Conservation (phyloP, 2,888 invertebrate species). For the Nomada hirtipes region DNA sequence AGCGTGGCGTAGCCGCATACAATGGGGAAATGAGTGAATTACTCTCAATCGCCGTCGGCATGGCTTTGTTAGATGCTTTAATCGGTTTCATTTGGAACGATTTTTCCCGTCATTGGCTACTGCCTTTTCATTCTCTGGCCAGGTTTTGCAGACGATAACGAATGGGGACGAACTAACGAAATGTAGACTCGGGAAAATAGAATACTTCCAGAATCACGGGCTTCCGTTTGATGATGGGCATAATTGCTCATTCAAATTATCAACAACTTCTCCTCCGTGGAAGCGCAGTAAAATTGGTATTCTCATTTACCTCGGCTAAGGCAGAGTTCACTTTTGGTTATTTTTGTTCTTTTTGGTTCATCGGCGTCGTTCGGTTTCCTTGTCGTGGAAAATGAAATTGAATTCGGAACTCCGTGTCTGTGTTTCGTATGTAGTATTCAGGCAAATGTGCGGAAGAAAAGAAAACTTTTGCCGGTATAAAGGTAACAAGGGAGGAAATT, state of each 20-base stretch:
- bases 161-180: not conserved
- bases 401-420: not conserved
- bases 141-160: constrained; percentile 2
- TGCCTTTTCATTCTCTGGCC: constrained; percentile 14
- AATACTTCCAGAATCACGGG: not conserved
- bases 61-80: constrained; percentile 64
- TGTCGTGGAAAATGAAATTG: not conserved
- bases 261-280: not conserved
- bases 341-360: not conserved
- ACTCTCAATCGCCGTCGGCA: constrained; percentile 56
- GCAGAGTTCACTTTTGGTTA: not conserved
- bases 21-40: constrained; percentile 69
- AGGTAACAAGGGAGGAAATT: too few relatives aligned
- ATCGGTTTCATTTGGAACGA: constrained; percentile 57
- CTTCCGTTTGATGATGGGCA: not conserved
- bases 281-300: not conserved
- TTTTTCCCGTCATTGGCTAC: constrained; percentile 38
- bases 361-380: not conserved
- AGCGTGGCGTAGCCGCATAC: constrained; percentile 33
- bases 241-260: constrained; percentile 1
- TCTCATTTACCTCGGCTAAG: not conserved
- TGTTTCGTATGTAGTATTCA: not conserved
- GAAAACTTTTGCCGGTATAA: too few relatives aligned
- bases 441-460: too few relatives aligned
- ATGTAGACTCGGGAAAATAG: constrained; percentile 9